Conservation (phyloP, 1,140 invertebrate genomes). For the Tetramorium alpestre region DNA sequence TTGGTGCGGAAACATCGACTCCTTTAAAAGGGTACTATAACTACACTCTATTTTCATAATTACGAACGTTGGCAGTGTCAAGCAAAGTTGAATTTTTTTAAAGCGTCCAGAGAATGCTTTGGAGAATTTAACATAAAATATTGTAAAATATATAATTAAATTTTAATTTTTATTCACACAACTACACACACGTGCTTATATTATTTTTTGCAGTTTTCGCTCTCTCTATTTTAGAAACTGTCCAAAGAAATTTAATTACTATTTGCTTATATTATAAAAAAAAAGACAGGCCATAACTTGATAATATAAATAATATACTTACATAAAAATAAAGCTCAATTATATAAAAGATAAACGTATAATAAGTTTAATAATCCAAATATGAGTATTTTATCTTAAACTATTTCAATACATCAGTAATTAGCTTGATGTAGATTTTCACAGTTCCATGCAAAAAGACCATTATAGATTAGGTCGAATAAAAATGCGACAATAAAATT, state of each 20-base stretch:
- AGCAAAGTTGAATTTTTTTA: slow-evolving; percentile 37
- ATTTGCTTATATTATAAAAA: neutral
- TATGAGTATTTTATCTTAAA: neutral
- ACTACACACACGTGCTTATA: neutral
- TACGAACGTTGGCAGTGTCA: slow-evolving; percentile 36
- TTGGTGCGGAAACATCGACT: slow-evolving; percentile 61
- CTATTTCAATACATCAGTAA: neutral
- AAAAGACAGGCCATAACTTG: neutral
- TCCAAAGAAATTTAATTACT: neutral
- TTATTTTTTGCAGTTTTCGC: neutral
- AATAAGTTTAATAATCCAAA: neutral
- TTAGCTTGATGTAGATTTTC: neutral
- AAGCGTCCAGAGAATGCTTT: neutral
- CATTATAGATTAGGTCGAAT: neutral
- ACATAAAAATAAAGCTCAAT: neutral
- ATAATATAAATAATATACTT: neutral
- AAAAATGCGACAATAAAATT: slow-evolving; percentile 5
- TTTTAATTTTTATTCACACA: neutral
- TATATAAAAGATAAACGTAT: neutral
- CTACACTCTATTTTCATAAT: slow-evolving; percentile 59
- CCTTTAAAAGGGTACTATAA: slow-evolving; percentile 51
- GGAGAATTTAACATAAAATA: slow-evolving; percentile 2
- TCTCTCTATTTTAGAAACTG: neutral
- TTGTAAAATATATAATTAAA: neutral
- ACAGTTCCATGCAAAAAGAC: neutral